A percentile compares a stretch with the other conserved stretches of the same genome.
phyloP scores from a whole-genome alignment of 2,113 vertebrate genomes.

The Caracal caracal region DNA sequence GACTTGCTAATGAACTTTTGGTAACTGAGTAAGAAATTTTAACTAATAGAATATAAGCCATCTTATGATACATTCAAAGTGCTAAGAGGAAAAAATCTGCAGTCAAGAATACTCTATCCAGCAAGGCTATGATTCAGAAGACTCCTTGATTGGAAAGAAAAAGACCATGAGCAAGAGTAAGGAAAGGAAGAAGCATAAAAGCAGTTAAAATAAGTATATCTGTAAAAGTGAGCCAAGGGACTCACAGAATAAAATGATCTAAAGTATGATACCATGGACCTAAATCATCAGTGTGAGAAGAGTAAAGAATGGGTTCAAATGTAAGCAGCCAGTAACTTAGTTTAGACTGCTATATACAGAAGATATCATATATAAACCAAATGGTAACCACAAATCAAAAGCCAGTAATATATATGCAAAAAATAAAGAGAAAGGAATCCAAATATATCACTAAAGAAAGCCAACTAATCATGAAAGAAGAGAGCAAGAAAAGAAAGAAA shows the following conservation, averaged over 20 bases:
- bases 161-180: not conserved
- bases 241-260: not conserved
- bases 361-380: not conserved
- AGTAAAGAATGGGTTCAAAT: not conserved
- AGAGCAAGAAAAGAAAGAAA: not conserved
- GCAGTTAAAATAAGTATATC: not conserved
- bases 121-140: not conserved
- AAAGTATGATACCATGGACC: not conserved
- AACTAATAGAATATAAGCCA: not conserved
- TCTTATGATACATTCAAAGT: not conserved
- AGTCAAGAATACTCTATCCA: not conserved
- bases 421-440: not conserved
- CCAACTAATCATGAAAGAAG: not conserved
- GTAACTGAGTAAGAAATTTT: not conserved
- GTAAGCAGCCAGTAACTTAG: not conserved
- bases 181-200: not conserved
- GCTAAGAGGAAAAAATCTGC: not conserved
- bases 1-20: not conserved
- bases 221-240: not conserved
- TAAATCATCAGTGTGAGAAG: not conserved
- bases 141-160: not conserved
- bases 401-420: not conserved
- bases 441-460: not conserved
- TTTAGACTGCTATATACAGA: not conserved
- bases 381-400: not conserved